A percentile compares a stretch with the other conserved stretches of the same genome.
Evolutionary conservation across 2,888 invertebrate species (phyloP).

Genomic region (Eupithecia inturbata): DNA sequence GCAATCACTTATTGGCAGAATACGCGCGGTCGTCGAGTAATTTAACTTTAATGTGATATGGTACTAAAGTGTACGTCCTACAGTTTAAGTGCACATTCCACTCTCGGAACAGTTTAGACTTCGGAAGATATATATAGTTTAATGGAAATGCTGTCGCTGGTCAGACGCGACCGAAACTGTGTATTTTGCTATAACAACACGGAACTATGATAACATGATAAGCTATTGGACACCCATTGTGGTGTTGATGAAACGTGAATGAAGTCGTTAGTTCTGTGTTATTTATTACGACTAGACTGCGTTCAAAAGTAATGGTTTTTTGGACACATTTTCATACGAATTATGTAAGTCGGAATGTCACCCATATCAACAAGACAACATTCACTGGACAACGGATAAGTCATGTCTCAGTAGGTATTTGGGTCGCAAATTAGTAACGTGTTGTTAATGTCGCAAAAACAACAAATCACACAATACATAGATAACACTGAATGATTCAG

Average conservation of each 20-base stretch:
- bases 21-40: neutral
- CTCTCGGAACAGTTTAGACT: neutral
- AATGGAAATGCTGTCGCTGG: neutral
- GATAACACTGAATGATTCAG: neutral
- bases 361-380: neutral
- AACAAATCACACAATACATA: neutral
- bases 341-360: neutral
- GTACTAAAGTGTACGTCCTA: neutral
- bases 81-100: neutral
- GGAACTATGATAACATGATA: neutral
- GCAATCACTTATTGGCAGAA: conserved; percentile 32
- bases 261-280: too few species aligned
- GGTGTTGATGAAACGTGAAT: neutral
- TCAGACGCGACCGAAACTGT: neutral
- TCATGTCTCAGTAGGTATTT: neutral
- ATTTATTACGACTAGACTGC: too few species aligned
- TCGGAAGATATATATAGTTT: neutral
- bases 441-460: neutral
- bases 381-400: neutral
- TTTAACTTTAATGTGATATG: neutral
- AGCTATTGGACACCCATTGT: too few species aligned
- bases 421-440: neutral
- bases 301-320: too few species aligned
- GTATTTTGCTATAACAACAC: neutral
- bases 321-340: neutral